Percentiles rank a stretch among this genome's conserved stretches.
Conservation (phyloP, 2,797 vertebrate genomes). For the Oceanodroma leucorhoa region DNA sequence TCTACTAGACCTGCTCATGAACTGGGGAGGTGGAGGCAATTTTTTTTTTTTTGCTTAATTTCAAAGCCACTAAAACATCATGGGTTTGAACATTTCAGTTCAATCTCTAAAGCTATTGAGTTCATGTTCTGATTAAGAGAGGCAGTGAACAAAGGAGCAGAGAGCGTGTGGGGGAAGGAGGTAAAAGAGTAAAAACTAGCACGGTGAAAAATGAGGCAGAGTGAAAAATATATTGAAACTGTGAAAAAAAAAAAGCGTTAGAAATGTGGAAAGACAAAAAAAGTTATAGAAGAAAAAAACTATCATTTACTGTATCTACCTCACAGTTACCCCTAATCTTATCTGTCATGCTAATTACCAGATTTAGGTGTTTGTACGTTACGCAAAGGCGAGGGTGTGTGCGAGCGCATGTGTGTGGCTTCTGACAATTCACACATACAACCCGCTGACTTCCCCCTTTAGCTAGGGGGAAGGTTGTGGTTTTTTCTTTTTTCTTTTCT, state of each 20-base stretch:
- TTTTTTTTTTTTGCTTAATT: not conserved
- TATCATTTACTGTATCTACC: not conserved
- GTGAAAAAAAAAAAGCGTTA: not conserved
- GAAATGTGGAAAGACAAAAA: not conserved
- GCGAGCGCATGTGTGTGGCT: not conserved
- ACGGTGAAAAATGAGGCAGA: slow-evolving; percentile 4
- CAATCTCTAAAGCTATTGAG: not conserved
- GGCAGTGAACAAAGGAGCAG: slow-evolving; percentile 25
- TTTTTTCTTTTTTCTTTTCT: too few relatives aligned
- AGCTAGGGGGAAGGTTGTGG: not conserved
- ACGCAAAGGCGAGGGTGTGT: not conserved
- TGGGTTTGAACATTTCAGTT: not conserved
- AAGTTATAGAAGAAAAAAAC: not conserved
- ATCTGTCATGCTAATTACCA: slow-evolving; percentile 20
- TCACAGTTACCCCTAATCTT: not conserved
- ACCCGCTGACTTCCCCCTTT: not conserved
- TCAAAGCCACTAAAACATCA: not conserved
- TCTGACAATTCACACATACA: not conserved
- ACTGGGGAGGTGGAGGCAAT: not conserved
- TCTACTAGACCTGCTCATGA: not conserved
- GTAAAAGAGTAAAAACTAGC: not conserved
- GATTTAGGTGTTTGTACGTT: not conserved
- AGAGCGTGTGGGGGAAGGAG: not conserved
- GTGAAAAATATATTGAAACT: slow-evolving; percentile 9
- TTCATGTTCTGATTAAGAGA: slow-evolving; percentile 29